Evolutionary conservation across 2,797 vertebrate species (phyloP).

Genomic region (Cygnus olor): DNA sequence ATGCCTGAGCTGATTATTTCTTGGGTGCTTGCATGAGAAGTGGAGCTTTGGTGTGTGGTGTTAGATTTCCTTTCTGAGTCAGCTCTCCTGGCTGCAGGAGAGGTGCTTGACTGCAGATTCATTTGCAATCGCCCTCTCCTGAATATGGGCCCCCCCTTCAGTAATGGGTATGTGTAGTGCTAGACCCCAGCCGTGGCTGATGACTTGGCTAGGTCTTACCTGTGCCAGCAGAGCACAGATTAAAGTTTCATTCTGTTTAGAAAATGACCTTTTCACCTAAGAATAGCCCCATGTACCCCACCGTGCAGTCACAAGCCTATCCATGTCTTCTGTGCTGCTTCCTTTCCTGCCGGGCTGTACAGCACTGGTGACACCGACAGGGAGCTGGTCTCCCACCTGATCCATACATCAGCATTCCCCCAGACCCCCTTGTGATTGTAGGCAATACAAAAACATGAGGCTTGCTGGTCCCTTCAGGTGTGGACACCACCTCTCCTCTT

Average conservation of each 20-base stretch:
- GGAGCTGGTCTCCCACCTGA: conserved; percentile 39
- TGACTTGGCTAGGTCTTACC: background rate
- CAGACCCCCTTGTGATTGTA: background rate
- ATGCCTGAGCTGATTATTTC: background rate
- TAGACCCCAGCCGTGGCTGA: fast-evolving
- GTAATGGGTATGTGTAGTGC: background rate
- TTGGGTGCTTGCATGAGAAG: background rate
- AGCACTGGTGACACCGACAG: background rate
- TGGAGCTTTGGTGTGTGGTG: background rate
- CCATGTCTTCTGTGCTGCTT: background rate
- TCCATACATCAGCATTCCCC: background rate
- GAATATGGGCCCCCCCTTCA: background rate
- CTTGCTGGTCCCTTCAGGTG: background rate
- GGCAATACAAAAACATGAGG: background rate
- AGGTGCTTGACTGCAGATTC: background rate
- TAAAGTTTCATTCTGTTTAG: background rate
- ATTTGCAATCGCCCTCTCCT: background rate
- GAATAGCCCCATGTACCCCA: background rate
- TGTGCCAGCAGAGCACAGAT: background rate
- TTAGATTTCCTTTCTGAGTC: conserved; percentile 26
- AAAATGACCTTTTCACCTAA: background rate
- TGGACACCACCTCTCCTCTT: background rate
- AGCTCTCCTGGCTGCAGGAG: background rate
- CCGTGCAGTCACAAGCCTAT: background rate
- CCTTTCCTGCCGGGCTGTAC: background rate